These are phyloP conservation scores for Epizoanthus ramosus DNA, from an alignment of 92 coral and sea anemone genomes.

Conservation along the genomic window DNA sequence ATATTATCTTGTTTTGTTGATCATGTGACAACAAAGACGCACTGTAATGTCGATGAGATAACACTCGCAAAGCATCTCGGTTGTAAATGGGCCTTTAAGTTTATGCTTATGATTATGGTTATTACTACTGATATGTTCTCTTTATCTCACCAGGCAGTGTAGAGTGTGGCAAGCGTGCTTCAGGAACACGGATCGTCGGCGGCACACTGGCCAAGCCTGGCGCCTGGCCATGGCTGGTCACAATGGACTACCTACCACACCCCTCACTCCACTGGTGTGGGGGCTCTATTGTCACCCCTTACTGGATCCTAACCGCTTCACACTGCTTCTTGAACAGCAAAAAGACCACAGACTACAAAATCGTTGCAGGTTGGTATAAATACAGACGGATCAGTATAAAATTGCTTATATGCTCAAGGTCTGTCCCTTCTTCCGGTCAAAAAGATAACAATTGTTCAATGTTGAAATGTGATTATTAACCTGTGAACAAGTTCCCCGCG, in stretches of 20 bases:
- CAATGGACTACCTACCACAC: constrained; percentile 68
- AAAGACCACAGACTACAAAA: constrained; percentile 61
- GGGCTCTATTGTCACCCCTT: constrained; percentile 72
- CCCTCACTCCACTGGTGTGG: constrained; percentile 84
- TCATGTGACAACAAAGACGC: no score
- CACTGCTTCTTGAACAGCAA: constrained; percentile 77
- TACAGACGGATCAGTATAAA: no score
- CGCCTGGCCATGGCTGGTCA: constrained; percentile 93
- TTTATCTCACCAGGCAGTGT: constrained; percentile 42
- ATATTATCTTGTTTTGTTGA: no score
- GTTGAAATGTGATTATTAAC: no score
- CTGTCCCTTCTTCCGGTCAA: no score
- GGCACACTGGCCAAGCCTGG: constrained; percentile 80
- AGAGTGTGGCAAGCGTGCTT: constrained; percentile 70
- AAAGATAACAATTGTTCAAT: no score
- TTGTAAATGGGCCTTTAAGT: not conserved
- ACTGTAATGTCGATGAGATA: no score
- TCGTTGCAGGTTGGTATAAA: constrained; percentile 66
- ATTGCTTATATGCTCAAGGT: no score
- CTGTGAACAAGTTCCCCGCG: no score
- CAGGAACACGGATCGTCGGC: constrained; percentile 77
- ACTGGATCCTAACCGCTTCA: constrained; percentile 92
- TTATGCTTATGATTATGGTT: not conserved
- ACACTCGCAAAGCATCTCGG: not conserved
- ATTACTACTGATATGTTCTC: not conserved